phyloP scores from a whole-genome alignment of 2,797 vertebrate genomes.

The Sebastolobus altivelis region DNA sequence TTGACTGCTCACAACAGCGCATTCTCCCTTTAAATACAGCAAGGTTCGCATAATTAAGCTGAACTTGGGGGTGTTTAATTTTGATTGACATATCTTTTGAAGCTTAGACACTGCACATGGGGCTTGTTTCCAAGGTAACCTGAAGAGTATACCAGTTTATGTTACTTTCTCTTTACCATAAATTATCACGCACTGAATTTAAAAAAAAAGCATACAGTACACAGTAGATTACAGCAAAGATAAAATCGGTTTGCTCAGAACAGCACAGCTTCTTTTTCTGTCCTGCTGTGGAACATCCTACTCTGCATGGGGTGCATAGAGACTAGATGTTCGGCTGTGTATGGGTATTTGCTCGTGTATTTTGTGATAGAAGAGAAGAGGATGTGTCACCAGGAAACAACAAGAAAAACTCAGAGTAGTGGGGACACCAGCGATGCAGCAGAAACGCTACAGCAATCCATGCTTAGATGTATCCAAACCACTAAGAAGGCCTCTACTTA shows the following conservation, averaged over 20 bases:
- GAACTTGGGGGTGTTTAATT: conserved; percentile 19
- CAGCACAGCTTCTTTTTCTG: neutral
- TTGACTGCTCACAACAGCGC: neutral
- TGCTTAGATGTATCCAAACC: neutral
- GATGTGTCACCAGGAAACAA: neutral
- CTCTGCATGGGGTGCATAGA: neutral
- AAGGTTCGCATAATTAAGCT: conserved; percentile 38
- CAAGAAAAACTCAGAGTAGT: too few relatives aligned
- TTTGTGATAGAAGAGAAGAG: neutral
- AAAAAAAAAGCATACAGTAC: neutral
- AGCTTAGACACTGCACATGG: conserved; percentile 18
- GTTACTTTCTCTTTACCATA: conserved; percentile 24
- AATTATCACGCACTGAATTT: conserved; percentile 7
- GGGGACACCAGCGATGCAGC: too few relatives aligned
- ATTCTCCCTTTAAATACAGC: conserved; percentile 7
- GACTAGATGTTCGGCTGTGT: neutral
- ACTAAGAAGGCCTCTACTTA: neutral
- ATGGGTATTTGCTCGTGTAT: neutral
- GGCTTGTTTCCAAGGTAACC: conserved; percentile 70
- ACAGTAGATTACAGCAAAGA: neutral
- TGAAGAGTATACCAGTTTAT: conserved; percentile 13
- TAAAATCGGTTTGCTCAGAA: neutral
- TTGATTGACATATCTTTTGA: conserved; percentile 52
- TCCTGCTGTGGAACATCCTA: neutral
- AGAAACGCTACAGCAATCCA: neutral